A percentile compares a stretch with the other conserved stretches of the same genome.
These are phyloP conservation scores for Nasonia oneida DNA, from an alignment of 2,888 invertebrate species.

Conservation along the genomic window DNA sequence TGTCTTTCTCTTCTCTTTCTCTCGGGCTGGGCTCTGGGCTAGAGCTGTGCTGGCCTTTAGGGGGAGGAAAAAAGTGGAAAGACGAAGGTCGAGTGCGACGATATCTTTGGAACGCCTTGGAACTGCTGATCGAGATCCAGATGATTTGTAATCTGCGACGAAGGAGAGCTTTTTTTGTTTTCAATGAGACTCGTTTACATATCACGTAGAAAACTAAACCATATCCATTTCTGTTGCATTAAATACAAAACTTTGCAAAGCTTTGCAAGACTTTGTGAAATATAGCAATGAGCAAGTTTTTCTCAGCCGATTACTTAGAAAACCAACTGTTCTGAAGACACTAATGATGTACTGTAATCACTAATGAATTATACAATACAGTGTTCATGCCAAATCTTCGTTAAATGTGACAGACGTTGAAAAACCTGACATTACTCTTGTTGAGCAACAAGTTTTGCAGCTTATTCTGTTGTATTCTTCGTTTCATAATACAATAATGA, in stretches of 20 bases:
- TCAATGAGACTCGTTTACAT: neutral
- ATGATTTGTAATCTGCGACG: neutral
- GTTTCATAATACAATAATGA: neutral
- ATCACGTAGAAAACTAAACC: too few species aligned
- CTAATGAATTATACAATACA: conserved; percentile 8
- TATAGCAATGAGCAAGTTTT: neutral
- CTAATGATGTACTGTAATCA: neutral
- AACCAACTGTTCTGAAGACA: neutral
- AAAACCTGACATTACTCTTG: neutral
- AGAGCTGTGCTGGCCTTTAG: conserved; percentile 41
- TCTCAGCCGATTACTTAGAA: neutral
- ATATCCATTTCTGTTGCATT: too few species aligned
- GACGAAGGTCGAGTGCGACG: conserved; percentile 58
- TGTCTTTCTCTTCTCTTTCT: conserved; percentile 6
- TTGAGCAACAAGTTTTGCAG: neutral
- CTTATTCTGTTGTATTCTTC: neutral
- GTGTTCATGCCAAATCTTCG: neutral
- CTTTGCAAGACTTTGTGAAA: neutral
- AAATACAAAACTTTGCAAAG: neutral
- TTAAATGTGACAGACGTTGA: conserved; percentile 6
- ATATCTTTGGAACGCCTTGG: conserved; percentile 20
- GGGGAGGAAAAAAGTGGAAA: conserved; percentile 50
- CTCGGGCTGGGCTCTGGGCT: neutral
- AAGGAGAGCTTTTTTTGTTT: neutral
- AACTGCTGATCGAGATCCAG: neutral